These are phyloP conservation scores for Berghia stephanieae DNA, from an alignment of 1,140 invertebrate genomes.

Conservation along the genomic window DNA sequence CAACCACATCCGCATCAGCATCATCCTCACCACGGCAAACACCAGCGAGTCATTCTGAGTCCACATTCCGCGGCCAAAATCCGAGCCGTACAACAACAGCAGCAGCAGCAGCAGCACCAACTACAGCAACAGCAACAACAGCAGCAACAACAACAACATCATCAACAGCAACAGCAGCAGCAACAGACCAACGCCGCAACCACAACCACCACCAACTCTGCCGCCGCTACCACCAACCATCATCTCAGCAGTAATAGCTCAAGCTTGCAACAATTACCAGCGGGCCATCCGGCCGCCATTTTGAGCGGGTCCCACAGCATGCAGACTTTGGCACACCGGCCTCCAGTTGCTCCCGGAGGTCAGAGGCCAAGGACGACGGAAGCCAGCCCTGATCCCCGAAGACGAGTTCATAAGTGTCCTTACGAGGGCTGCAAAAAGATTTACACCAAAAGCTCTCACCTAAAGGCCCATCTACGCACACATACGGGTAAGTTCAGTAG, in stretches of 20 bases:
- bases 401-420: slow-evolving; percentile 73
- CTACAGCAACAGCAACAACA: too few species aligned
- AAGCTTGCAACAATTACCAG: too few species aligned
- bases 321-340: slow-evolving; percentile 35
- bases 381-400: slow-evolving; percentile 56
- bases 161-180: too few species aligned
- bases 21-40: too few species aligned
- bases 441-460: slow-evolving; percentile 98
- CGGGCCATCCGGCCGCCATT: slow-evolving; percentile 9
- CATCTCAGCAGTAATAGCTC: too few species aligned
- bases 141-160: too few species aligned
- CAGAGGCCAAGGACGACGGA: slow-evolving; percentile 37
- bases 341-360: not conserved
- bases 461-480: slow-evolving; percentile 97
- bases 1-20: too few species aligned
- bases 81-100: slow-evolving; percentile 10
- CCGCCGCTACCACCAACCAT: too few species aligned
- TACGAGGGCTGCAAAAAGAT: slow-evolving; percentile 96
- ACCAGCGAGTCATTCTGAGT: slow-evolving; percentile 3
- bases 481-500: slow-evolving; percentile 98
- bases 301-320: not conserved
- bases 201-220: too few species aligned
- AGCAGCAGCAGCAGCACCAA: too few species aligned
- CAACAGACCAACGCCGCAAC: too few species aligned
- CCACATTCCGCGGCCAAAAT: not conserved